Evolutionary conservation across 2,113 vertebrate genomes (phyloP).

Genomic region (Motacilla alba): DNA sequence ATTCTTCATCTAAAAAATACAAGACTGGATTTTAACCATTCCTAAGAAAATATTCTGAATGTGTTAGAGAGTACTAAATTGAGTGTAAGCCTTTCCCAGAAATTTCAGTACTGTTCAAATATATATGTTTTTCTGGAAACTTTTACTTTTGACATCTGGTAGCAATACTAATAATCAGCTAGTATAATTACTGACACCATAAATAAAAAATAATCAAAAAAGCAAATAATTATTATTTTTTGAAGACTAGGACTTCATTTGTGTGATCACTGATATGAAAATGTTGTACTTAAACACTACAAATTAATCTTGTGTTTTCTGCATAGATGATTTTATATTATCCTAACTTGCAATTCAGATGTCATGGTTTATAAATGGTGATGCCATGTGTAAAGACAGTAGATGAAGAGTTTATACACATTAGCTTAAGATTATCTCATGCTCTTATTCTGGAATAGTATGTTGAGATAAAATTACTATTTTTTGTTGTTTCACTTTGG

Average conservation of each 20-base stretch:
- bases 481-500: neutral
- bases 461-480: neutral
- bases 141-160: neutral
- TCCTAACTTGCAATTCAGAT: neutral
- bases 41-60: neutral
- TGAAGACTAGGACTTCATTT: neutral
- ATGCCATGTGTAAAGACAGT: neutral
- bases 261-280: neutral
- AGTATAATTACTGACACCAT: neutral
- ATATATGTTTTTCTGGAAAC: neutral
- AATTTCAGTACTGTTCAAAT: neutral
- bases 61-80: neutral
- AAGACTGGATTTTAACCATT: neutral
- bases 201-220: neutral
- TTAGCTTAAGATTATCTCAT: neutral
- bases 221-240: neutral
- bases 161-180: neutral
- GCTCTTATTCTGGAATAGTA: neutral
- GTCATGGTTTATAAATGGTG: neutral
- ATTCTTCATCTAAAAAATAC: neutral
- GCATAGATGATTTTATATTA: neutral
- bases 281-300: neutral
- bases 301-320: neutral
- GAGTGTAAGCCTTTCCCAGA: neutral
- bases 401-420: neutral